Evolutionary conservation across 2,797 vertebrate species (phyloP).

Genomic region (Catamblyrhynchus diadema): DNA sequence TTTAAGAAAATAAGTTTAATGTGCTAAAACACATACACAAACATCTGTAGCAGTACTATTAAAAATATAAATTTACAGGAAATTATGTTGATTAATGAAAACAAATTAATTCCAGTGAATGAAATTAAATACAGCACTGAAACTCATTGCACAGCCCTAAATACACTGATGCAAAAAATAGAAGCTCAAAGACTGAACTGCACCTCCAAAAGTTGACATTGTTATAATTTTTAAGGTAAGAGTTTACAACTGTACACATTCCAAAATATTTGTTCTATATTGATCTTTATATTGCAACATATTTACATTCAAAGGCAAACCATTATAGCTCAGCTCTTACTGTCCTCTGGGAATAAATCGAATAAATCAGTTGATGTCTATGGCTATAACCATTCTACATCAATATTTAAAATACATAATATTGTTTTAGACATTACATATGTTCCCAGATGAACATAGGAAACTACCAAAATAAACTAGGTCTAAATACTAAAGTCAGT

Average conservation of each 20-base stretch:
- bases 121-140: constrained; percentile 67
- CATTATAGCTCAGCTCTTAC: constrained; percentile 68
- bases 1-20: constrained; percentile 37
- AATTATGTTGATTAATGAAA: constrained; percentile 64
- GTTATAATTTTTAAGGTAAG: constrained; percentile 43
- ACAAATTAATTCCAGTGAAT: constrained; percentile 61
- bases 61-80: constrained; percentile 62
- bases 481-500: constrained; percentile 70
- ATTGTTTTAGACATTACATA: constrained; percentile 44
- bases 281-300: constrained; percentile 61
- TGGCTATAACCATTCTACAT: constrained; percentile 61
- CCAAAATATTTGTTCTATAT: constrained; percentile 67
- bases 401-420: constrained; percentile 71
- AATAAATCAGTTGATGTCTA: constrained; percentile 78
- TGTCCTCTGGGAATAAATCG: constrained; percentile 81
- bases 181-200: constrained; percentile 1
- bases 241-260: constrained; percentile 46
- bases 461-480: constrained; percentile 71
- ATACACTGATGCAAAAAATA: constrained; percentile 27
- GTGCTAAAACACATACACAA: constrained; percentile 9
- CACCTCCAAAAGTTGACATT: constrained; percentile 52
- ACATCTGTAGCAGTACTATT: constrained; percentile 19
- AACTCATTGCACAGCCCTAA: constrained; percentile 51
- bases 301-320: constrained; percentile 76
- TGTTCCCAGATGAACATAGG: constrained; percentile 57